Base-by-base conservation (phyloP, 1,140 invertebrate species). In the Agrypnia vestita region DNA sequence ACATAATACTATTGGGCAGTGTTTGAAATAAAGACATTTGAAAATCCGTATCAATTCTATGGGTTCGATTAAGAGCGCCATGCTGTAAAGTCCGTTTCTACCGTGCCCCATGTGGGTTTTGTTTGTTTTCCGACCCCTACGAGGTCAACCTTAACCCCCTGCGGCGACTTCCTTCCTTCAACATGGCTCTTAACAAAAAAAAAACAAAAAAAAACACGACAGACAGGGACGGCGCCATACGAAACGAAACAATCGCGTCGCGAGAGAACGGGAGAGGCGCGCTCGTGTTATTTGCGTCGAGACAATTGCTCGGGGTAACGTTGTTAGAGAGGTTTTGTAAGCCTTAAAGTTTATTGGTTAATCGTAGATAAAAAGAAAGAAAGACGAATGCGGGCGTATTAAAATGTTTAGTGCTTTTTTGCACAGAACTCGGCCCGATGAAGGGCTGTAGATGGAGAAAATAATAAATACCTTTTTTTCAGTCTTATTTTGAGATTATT, bases 131-230 rank as follows among this genome's bases (percentile, higher is more conserved):
- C 64, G 76, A 53, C 76, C 80, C 72, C 72, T 7, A 76, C 59
- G 80, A 83, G 80, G 76, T 83, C 77, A 75, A 81, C 81, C 62
- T 82, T 82, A 67, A 83, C 76, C 76, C 73, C 79, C 82, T 61
- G 76, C 62, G 47, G 82, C n/a, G 76, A 81, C 79, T 83, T 83
- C 82, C 84, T 84, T 84, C 72, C 79, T 84, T 83, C 84, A 84
- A 84, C 84, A 85, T 84, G 82, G 82, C 84, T 83, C 80, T 84
- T 82, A 73, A 76, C 78, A 81, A 73, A 72, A 49, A 72, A 72
- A 72, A 44, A n/a, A 25, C 61, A 76, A 44, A 62, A 25, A 51
- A 76, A 53, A 59, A 75, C 17, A 47, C n/a, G 12, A 17, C 44
- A 62, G 74, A 76, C 35, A 59, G 56, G 80, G 51, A 78, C 55